Base-by-base conservation (phyloP, 2,888 invertebrate genomes). In the Cryptus viduatorius region DNA sequence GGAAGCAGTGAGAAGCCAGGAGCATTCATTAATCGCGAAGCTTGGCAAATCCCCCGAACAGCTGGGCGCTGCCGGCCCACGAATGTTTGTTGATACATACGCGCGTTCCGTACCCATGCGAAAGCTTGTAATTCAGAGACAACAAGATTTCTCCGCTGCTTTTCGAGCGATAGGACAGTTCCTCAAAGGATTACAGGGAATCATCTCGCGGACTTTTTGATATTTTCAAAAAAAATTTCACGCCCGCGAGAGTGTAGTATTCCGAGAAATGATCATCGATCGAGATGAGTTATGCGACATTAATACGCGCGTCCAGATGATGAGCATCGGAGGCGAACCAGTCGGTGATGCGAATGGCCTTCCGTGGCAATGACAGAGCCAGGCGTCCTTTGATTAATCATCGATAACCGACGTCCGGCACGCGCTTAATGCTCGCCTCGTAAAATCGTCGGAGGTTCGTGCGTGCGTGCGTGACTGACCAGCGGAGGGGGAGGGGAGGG, bases 1-100 rank as follows among this genome's bases (percentile, higher is more conserved):
- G n/a, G 4, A 8, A n/a, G 37, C 16, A 37, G 24, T 46, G 65
- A 64, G 76, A 69, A 79, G 44, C 73, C 76, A 50, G 76, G 24
- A 87, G 89, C 90, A 91, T 92, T 93, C 91, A 91, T 92, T 92
- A 92, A 92, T 92, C 92, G 92, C 90, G 90, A 90, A 90, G 90
- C 91, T 92, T 5, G 90, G 92, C 89, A 92, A 92, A 92, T 92
- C 92, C 92, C 90, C 87, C 85, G 89, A 90, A 89, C 92, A 92
- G 91, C 92, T 92, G 92, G 90, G 88, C 50, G 31, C 64, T 53
- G 37, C 42, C 10, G 42, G 12, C 46, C 37, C 4, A 61, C 59
- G 59, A 76, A 79, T 83, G 82, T 85, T 75, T 82, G 84, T 37
- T 69, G 76, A 82, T 68, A 69, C 64, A 78, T 64, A 50, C 37